Evolutionary conservation across 2,113 vertebrate species (phyloP), one percentile per base, ranked within the genome.

Genomic region (Megaceryle maxima): DNA sequence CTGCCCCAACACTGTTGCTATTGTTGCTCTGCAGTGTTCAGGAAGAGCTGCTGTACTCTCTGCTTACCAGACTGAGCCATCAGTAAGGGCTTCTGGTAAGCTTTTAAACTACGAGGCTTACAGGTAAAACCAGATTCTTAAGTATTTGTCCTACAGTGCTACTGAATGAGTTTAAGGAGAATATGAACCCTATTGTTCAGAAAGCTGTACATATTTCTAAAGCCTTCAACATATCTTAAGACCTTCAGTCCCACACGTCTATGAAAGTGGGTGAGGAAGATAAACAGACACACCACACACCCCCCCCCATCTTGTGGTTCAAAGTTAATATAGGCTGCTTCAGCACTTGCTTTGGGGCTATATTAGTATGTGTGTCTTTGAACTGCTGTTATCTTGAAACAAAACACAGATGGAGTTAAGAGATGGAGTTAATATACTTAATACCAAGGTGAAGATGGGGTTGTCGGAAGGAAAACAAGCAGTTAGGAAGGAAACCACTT

Each of bases 401-500:
- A 90, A 77, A 88, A 67, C 16, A 50, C 7, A 83, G 44, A 82
- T 83, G 16, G 64, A 81, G 64, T 22, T 83, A 68, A 69, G 79
- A 88, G 72, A 76, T 64, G 41, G 82, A 70, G 76, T 28, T 63
- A 79, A 72, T 39, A 39, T 6, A 17, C 43, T 50, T 14, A 55
- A 55, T 46, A 20, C 11, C 86, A 41, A 68, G 53, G 46, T 82
- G 46, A 83, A 90, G 48, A 83, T 3, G 7, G 41, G 35, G 64
- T n/a, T 66, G 37, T 78, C 64, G 86, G 75, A 80, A 90, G 79
- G 83, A 76, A 93, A 96, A 86, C 22, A 57, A 95, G 53, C 96
- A 95, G 96, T 97, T 97, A 97, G 80, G 88, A 94, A 97, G 95
- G 96, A 97, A 97, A 93, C 92, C 86, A 50, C 94, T 86, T 78